Evolutionary conservation across 1,140 invertebrate genomes (phyloP).

Genomic region (Eriosoma lanigerum): DNA sequence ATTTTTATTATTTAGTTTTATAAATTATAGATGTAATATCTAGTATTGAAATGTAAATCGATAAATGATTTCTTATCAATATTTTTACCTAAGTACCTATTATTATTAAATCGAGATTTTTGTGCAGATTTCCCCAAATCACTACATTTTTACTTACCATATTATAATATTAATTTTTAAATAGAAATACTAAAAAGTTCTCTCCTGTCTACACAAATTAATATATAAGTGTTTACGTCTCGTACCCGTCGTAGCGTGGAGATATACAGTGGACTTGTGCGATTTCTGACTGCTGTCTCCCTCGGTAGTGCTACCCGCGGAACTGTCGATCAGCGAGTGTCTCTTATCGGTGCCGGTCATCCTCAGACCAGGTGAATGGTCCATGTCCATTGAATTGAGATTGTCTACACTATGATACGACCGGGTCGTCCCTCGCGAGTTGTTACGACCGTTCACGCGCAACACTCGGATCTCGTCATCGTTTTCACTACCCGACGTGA

Average conservation of each 20-base stretch:
- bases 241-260: constrained; percentile 74
- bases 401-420: constrained; percentile 36
- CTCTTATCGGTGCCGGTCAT: constrained; percentile 55
- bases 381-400: constrained; percentile 41
- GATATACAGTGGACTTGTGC: constrained; percentile 75
- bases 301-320: constrained; percentile 66
- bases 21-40: too few species aligned
- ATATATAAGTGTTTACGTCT: too few species aligned
- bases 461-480: constrained; percentile 51
- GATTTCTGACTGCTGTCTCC: constrained; percentile 77
- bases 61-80: too few species aligned
- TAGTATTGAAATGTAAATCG: too few species aligned
- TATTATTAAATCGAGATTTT: too few species aligned
- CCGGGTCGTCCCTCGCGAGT: background rate
- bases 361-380: constrained; percentile 55
- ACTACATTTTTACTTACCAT: too few species aligned
- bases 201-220: too few species aligned
- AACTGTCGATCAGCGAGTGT: constrained; percentile 54
- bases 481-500: constrained; percentile 44
- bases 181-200: too few species aligned
- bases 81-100: too few species aligned
- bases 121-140: too few species aligned
- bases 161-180: too few species aligned
- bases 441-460: constrained; percentile 8
- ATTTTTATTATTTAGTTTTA: too few species aligned